A percentile compares a stretch with the other conserved stretches of the same genome.
These are phyloP conservation scores for Phyto melanocephala DNA, from an alignment of 2,888 invertebrate species.

Conservation along the genomic window DNA sequence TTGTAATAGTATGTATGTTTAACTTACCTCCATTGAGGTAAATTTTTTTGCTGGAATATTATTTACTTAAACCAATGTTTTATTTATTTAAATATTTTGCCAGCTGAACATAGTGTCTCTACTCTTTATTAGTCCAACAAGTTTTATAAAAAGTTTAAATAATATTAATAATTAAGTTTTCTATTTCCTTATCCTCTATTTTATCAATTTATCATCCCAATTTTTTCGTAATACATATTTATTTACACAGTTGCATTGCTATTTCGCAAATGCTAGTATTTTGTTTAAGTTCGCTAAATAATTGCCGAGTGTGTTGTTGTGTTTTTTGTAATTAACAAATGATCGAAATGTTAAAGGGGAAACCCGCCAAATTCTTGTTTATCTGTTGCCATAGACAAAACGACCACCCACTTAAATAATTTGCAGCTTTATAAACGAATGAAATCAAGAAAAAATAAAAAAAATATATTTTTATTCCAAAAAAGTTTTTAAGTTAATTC, in stretches of 20 bases:
- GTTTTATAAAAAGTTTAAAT: too few species aligned
- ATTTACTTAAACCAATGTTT: too few species aligned
- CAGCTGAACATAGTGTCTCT: too few species aligned
- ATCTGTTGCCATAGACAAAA: constrained; percentile 40
- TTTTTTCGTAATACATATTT: not conserved
- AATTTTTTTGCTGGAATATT: too few species aligned
- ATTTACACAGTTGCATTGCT: constrained; percentile 29
- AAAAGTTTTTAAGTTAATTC: too few species aligned
- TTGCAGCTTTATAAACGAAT: constrained; percentile 9
- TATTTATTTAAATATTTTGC: too few species aligned
- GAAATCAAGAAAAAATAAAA: constrained; percentile 56
- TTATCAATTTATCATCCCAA: too few species aligned
- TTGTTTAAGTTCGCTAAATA: constrained; percentile 27
- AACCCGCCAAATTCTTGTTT: constrained; percentile 61
- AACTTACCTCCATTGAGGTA: too few species aligned
- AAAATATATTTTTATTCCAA: too few species aligned
- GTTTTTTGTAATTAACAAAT: constrained; percentile 53
- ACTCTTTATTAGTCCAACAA: too few species aligned
- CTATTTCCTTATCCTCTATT: not conserved
- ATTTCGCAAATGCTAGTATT: not conserved
- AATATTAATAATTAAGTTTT: too few species aligned
- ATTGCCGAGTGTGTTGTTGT: constrained; percentile 15
- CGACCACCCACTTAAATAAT: constrained; percentile 33
- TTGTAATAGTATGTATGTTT: too few species aligned
- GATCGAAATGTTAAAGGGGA: constrained; percentile 62